Percentiles rank a stretch among this genome's conserved stretches.
Evolutionary conservation across 1,140 invertebrate species (phyloP).

Genomic region (Drosophila rufa): DNA sequence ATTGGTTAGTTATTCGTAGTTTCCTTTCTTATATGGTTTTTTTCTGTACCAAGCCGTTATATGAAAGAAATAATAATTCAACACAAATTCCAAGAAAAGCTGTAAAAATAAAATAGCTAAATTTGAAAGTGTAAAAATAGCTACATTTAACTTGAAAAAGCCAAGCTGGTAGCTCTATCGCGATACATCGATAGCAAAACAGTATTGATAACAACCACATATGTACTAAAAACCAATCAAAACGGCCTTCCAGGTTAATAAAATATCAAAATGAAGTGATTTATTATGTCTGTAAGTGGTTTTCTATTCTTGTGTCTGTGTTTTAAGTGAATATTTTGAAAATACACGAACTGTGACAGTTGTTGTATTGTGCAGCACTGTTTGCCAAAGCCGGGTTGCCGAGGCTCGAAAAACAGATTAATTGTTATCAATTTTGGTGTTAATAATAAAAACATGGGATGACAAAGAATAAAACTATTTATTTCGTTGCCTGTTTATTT

Average conservation of each 20-base stretch:
- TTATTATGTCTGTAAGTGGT: neutral
- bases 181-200: neutral
- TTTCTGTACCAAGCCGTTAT: no score
- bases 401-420: neutral
- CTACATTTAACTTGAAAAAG: neutral
- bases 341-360: constrained; percentile 29
- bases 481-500: constrained; percentile 7
- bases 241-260: neutral
- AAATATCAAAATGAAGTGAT: neutral
- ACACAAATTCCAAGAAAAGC: no score
- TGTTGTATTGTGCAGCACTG: constrained; percentile 15
- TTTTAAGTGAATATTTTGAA: neutral
- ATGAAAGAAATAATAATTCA: no score
- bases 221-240: no score
- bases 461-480: no score
- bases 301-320: fast-evolving
- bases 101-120: neutral
- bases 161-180: neutral
- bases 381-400: constrained; percentile 2
- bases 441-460: neutral
- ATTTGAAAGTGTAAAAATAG: neutral
- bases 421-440: neutral
- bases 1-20: no score
- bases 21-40: no score
- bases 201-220: neutral